Percentiles rank a stretch among this genome's conserved stretches.
Conservation (phyloP, 2,113 vertebrate species). For the Paratilapia polleni region DNA sequence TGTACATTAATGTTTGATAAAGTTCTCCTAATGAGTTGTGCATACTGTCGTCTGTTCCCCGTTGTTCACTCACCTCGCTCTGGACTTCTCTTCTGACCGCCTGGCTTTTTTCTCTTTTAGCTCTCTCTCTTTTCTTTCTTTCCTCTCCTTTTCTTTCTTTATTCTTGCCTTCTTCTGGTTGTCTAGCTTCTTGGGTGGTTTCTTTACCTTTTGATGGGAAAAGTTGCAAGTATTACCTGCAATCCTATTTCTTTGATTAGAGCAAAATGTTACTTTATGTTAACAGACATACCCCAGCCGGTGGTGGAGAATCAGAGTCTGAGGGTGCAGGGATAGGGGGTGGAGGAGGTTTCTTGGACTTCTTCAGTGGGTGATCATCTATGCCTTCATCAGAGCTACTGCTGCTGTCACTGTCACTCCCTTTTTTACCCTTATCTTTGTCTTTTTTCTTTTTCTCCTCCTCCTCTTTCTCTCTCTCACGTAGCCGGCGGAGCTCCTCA, state of each 20-base stretch:
- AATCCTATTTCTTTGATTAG: not conserved
- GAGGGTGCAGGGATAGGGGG: constrained; percentile 84
- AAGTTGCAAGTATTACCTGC: not conserved
- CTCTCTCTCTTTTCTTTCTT: constrained; percentile 78
- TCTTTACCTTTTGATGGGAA: constrained; percentile 83
- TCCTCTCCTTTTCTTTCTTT: constrained; percentile 88
- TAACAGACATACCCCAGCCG: constrained; percentile 64
- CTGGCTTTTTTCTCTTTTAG: constrained; percentile 76
- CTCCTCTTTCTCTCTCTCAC: constrained; percentile 91
- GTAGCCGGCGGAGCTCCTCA: constrained; percentile 89
- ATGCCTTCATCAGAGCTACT: constrained; percentile 84
- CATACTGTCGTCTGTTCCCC: not conserved
- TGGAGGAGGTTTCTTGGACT: constrained; percentile 85
- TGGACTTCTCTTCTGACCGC: constrained; percentile 85
- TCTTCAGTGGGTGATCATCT: constrained; percentile 85
- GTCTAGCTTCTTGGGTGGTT: constrained; percentile 83
- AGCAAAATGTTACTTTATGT: not conserved
- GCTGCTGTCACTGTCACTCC: constrained; percentile 72
- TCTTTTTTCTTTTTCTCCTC: constrained; percentile 90
- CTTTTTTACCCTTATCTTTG: constrained; percentile 82
- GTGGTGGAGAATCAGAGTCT: constrained; percentile 84
- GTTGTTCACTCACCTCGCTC: constrained; percentile 81
- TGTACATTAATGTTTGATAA: constrained; percentile 42
- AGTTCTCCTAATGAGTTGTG: constrained; percentile 5
- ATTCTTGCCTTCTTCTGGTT: constrained; percentile 83